Evolutionary conservation across 2,113 vertebrate genomes (phyloP).

Genomic region (Stigmatopora argus): DNA sequence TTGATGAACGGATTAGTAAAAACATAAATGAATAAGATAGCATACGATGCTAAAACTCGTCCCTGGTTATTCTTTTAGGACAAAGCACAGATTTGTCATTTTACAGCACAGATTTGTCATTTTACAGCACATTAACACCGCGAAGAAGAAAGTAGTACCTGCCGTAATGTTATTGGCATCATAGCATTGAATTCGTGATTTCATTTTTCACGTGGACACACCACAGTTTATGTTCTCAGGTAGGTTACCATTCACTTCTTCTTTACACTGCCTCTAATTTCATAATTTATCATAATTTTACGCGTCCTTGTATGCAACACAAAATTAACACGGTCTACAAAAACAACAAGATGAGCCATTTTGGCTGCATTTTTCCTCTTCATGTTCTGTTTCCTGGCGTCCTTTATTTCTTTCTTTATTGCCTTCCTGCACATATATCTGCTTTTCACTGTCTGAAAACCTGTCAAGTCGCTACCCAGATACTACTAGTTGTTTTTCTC

Average conservation of each 20-base stretch:
- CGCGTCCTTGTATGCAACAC: no score
- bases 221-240: neutral
- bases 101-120: neutral
- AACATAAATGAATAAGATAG: neutral
- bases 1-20: no score
- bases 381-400: no score
- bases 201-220: neutral
- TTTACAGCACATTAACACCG: neutral
- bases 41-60: neutral
- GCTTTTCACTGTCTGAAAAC: no score
- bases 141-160: neutral
- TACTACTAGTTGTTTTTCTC: no score
- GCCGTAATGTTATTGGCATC: neutral
- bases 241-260: neutral
- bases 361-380: no score
- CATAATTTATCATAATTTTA: neutral
- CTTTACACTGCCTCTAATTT: neutral
- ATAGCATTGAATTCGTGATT: no score
- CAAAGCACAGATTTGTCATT: neutral
- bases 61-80: neutral
- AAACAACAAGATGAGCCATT: no score
- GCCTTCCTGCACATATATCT: no score
- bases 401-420: no score
- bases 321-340: no score
- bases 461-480: no score